Evolutionary conservation across 2,888 invertebrate genomes (phyloP), one percentile per base, ranked within the genome.

Genomic region (Temnothorax unifasciatus): DNA sequence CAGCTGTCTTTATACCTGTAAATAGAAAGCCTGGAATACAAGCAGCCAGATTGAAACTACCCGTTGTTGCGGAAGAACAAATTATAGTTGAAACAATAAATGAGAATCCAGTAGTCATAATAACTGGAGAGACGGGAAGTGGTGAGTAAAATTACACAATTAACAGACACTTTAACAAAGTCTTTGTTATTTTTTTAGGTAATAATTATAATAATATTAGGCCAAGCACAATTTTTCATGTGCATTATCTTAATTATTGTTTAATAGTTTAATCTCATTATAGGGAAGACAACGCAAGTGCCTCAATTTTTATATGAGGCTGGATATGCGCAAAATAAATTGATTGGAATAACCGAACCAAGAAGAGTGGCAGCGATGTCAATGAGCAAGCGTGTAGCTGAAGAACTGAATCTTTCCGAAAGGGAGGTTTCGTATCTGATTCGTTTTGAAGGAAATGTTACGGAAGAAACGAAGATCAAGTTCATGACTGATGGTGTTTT

Each of bases 401-500:
- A 97, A 87, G 99, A 99, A 95, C 97, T 99, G 96, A 98, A 97
- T 87, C 95, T 99, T 38, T 95, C 96, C 0, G 95, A 95, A 61
- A 96, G 96, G 29, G 96, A 97, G 93, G 97, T 99, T 0, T 98
- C 98, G 0, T 99, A 98, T 95, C 96, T 99, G 77, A 99, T 99
- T 95, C 96, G 99, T 84, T 99, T 99, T 93, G 99, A 99, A 93
- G 99, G 99, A 25, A 99, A 99, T 92, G 97, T 97, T 0, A 97
- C 97, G 0, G 96, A 97, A 0, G 96, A 98, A 5, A 99, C 99
- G 0, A 97, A 97, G 94, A 98, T 99, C 83, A 99, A 99, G 95
- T 99, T 99, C 93, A 99, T 99, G 99, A 99, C 99, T 9, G 99
- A 99, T 94, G 98, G 99, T 95, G 99, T 99, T 0, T 96, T 99